Evolutionary conservation across 2,888 invertebrate genomes (phyloP).

Genomic region (Gortyna flavago): DNA sequence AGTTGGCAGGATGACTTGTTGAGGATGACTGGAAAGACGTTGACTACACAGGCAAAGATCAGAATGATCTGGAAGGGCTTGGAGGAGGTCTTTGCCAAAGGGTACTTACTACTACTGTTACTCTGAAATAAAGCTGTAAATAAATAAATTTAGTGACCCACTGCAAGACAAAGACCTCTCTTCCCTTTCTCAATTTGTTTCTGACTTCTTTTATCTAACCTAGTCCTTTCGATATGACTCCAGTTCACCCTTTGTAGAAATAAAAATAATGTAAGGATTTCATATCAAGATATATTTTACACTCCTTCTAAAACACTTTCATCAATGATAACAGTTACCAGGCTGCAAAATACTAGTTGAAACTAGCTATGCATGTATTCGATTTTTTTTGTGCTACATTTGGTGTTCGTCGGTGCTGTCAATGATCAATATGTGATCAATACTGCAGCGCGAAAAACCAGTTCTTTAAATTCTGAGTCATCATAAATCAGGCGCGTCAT

Average conservation of each 20-base stretch:
- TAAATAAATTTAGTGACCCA: neutral
- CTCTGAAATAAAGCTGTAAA: neutral
- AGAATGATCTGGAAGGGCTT: neutral
- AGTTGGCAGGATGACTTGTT: neutral
- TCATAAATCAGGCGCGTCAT: constrained; percentile 74
- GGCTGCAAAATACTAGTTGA: constrained; percentile 42
- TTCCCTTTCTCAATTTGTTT: neutral
- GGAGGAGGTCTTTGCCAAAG: neutral
- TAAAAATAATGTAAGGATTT: neutral
- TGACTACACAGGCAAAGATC: neutral
- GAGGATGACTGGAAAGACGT: neutral
- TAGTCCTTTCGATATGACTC: neutral
- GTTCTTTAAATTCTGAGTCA: constrained; percentile 82
- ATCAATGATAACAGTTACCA: constrained; percentile 49
- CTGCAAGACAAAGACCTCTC: neutral
- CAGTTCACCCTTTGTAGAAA: too few relatives aligned
- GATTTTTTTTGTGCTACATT: constrained; percentile 74
- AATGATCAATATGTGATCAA: constrained; percentile 73
- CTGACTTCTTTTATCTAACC: too few relatives aligned
- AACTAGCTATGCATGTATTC: constrained; percentile 44
- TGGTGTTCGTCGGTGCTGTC: constrained; percentile 67
- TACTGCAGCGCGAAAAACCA: constrained; percentile 76
- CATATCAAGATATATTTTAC: neutral
- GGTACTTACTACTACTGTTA: neutral
- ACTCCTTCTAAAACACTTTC: constrained; percentile 42